Evolutionary conservation across 2,113 vertebrate genomes (phyloP).

Genomic region (Tauraco erythrolophus): DNA sequence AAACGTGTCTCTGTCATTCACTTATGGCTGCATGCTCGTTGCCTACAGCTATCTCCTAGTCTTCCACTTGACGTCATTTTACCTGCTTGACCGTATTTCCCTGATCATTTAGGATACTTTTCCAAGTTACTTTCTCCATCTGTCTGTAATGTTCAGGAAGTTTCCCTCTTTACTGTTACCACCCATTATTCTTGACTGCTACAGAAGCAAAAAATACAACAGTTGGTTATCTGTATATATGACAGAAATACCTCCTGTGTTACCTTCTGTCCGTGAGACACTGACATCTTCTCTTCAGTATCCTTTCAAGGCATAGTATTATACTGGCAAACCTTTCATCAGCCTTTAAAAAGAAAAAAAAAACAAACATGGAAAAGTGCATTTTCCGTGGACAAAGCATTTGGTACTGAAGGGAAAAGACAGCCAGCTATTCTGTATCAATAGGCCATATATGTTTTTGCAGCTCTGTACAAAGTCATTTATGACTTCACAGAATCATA

Average conservation of each 20-base stretch:
- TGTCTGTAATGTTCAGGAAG: background rate
- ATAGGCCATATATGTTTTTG: background rate
- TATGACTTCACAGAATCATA: background rate
- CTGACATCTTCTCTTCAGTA: background rate
- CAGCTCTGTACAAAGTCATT: background rate
- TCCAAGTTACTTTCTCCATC: background rate
- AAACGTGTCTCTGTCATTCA: constrained; percentile 10
- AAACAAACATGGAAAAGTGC: background rate
- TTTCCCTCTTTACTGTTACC: background rate
- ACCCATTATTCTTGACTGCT: background rate
- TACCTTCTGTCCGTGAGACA: too few relatives aligned
- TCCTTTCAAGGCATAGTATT: background rate
- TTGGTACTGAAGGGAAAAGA: background rate
- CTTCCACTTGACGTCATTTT: constrained; percentile 1
- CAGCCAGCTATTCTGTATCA: background rate
- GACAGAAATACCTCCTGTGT: background rate
- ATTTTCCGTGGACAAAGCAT: background rate
- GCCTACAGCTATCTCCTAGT: constrained; percentile 13
- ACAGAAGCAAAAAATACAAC: background rate
- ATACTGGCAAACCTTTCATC: background rate
- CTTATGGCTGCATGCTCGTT: background rate
- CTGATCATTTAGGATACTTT: background rate
- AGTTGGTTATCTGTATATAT: background rate
- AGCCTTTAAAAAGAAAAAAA: background rate
- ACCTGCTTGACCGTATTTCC: background rate